These are phyloP conservation scores for Automeris io DNA, from an alignment of 2,888 invertebrate genomes.

Conservation along the genomic window DNA sequence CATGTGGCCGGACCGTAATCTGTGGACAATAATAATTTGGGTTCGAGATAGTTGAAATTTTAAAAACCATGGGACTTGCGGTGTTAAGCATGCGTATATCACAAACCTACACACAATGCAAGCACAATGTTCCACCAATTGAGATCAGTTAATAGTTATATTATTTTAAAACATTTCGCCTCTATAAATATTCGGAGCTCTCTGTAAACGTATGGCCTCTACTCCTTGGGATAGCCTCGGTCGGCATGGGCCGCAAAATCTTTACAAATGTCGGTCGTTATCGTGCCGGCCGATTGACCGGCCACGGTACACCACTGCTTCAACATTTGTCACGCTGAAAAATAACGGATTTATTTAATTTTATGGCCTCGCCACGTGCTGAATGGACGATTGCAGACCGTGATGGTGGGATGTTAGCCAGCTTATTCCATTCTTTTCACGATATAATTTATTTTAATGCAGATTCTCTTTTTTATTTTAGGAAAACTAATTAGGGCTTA, in stretches of 20 bases:
- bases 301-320: conserved; percentile 33
- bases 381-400: conserved; percentile 67
- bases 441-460: conserved; percentile 2
- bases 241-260: conserved; percentile 62
- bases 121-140: too few relatives aligned
- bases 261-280: conserved; percentile 74
- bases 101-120: too few relatives aligned
- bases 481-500: background rate
- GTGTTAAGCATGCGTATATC: too few relatives aligned
- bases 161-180: too few relatives aligned
- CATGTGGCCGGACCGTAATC: too few relatives aligned
- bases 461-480: background rate
- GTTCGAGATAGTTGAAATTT: too few relatives aligned
- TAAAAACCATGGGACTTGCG: too few relatives aligned
- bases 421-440: conserved; percentile 29
- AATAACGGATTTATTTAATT: conserved; percentile 77
- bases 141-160: too few relatives aligned
- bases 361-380: conserved; percentile 72
- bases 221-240: conserved; percentile 46
- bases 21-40: too few relatives aligned
- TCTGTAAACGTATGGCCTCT: conserved; percentile 55
- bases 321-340: conserved; percentile 71
- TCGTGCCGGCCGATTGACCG: conserved; percentile 72
- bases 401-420: conserved; percentile 26
- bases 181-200: conserved; percentile 21